A percentile compares a stretch with the other conserved stretches of the same genome.
These are phyloP conservation scores for Adoxophyes honmai DNA, from an alignment of 1,140 invertebrate species.

Conservation along the genomic window DNA sequence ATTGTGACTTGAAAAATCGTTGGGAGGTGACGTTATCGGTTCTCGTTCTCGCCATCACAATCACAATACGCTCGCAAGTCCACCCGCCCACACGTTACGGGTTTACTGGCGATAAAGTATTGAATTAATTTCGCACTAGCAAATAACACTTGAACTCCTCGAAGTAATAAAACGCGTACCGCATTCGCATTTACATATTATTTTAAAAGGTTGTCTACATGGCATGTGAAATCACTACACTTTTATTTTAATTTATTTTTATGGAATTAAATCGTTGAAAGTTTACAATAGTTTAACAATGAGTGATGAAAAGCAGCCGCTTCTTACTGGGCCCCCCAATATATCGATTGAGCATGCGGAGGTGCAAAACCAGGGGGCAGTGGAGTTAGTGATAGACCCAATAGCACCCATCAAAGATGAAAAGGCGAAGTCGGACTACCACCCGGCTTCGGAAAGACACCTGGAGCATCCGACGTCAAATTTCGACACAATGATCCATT, in stretches of 20 bases:
- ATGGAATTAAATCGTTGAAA: slow-evolving; percentile 1
- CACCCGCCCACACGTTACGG: background rate
- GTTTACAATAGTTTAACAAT: slow-evolving; percentile 39
- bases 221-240: background rate
- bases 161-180: background rate
- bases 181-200: too few species aligned
- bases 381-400: slow-evolving; percentile 50
- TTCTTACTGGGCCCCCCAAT: slow-evolving; percentile 68
- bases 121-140: background rate
- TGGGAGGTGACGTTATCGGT: slow-evolving; percentile 2
- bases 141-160: background rate
- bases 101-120: background rate
- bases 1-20: background rate
- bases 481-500: slow-evolving; percentile 87
- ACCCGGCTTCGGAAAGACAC: slow-evolving; percentile 81
- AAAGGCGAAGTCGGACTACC: slow-evolving; percentile 70
- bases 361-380: slow-evolving; percentile 38
- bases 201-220: background rate
- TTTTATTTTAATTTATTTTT: background rate
- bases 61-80: slow-evolving; percentile 1
- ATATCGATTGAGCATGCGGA: slow-evolving; percentile 58
- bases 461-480: slow-evolving; percentile 88
- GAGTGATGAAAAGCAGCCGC: slow-evolving; percentile 76
- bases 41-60: too few species aligned
- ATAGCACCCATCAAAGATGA: slow-evolving; percentile 48